Conservation (phyloP, 2,797 vertebrate genomes). For the Poecile montanus region DNA sequence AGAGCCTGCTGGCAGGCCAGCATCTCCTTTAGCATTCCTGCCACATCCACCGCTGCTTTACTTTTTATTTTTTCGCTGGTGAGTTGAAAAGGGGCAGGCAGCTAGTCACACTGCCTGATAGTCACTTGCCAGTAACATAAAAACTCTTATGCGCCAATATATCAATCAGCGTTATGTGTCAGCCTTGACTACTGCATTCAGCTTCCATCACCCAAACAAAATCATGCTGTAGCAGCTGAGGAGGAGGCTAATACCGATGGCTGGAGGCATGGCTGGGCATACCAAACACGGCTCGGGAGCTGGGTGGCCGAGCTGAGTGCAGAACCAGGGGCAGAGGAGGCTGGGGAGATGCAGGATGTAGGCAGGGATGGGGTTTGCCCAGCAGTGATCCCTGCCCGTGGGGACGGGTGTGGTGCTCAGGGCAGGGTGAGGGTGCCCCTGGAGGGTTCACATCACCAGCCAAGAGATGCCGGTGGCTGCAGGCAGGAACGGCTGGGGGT, state of each 20-base stretch:
- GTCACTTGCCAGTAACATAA: constrained; percentile 50
- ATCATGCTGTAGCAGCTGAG: neutral
- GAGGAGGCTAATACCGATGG: neutral
- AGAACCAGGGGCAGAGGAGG: too few relatives aligned
- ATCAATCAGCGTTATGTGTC: constrained; percentile 48
- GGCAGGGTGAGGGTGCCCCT: neutral
- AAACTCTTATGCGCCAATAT: constrained; percentile 30
- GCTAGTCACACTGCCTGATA: constrained; percentile 26
- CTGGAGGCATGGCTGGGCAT: neutral
- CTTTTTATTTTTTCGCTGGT: neutral
- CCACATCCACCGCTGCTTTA: neutral
- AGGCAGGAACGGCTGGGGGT: accelerated
- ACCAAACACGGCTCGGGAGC: neutral
- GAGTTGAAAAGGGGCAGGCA: constrained; percentile 4
- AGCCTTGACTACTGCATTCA: constrained; percentile 45
- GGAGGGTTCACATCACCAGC: neutral
- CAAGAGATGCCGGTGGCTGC: accelerated
- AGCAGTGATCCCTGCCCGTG: neutral
- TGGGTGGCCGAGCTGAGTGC: neutral
- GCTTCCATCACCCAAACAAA: constrained; percentile 48
- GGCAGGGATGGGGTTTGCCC: neutral
- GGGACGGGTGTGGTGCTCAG: accelerated
- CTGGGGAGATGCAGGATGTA: accelerated
- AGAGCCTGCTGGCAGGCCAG: neutral
- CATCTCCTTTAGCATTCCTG: neutral